phyloP scores from a whole-genome alignment of 2,113 vertebrate genomes.

The Ariopsis seemanni region DNA sequence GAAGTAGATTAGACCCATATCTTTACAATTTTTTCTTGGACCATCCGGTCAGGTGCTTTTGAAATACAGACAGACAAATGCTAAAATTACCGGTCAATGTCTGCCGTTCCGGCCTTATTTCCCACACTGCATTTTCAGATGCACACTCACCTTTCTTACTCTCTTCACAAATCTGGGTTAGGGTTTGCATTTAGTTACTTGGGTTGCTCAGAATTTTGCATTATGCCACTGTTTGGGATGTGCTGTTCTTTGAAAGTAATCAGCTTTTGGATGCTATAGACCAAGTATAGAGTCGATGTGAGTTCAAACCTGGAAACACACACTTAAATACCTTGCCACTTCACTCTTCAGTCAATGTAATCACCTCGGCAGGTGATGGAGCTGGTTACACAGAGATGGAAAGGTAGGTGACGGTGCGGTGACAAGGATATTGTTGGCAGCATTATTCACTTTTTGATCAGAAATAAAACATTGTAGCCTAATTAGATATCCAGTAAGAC shows the following conservation, averaged over 20 bases:
- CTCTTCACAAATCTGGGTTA: not conserved
- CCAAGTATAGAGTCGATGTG: too few species aligned
- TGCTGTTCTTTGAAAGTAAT: not conserved
- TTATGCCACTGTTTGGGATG: not conserved
- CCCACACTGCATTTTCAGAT: not conserved
- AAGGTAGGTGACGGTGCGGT: not conserved
- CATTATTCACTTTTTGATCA: slow-evolving; percentile 4
- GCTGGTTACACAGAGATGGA: not conserved
- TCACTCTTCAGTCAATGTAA: not conserved
- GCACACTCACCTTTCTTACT: not conserved
- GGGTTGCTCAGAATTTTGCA: not conserved
- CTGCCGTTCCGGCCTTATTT: too few species aligned
- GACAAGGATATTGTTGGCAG: not conserved
- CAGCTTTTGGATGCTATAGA: not conserved
- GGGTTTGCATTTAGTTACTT: not conserved
- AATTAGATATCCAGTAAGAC: slow-evolving; percentile 20
- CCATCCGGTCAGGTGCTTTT: too few species aligned
- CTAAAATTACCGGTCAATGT: too few species aligned
- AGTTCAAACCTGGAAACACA: not conserved
- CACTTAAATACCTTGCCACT: not conserved
- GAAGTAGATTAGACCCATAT: too few species aligned
- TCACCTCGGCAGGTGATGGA: not conserved
- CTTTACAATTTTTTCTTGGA: too few species aligned
- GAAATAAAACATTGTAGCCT: not conserved
- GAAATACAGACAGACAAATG: too few species aligned